Percentiles rank a stretch among this genome's conserved stretches.
These are phyloP conservation scores for Phasia obesa DNA, from an alignment of 2,888 invertebrate species.

Conservation along the genomic window DNA sequence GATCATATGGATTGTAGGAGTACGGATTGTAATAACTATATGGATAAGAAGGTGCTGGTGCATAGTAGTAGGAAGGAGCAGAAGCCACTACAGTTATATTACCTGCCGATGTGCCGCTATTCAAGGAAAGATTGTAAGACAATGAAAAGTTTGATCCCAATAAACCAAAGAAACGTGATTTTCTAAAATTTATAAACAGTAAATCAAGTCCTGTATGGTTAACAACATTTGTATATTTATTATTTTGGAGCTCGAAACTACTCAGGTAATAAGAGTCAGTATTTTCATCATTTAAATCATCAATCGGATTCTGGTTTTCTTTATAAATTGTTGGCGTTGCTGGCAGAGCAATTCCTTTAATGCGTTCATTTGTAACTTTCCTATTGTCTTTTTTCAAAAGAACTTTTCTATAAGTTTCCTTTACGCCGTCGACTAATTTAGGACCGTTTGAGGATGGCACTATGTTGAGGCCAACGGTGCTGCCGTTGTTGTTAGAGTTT, in stretches of 20 bases:
- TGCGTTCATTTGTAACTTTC: no score
- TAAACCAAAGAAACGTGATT: slow-evolving; percentile 57
- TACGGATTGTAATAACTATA: slow-evolving; percentile 42
- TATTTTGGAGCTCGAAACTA: no score
- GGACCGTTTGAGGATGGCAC: neutral
- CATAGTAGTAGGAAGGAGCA: slow-evolving; percentile 53
- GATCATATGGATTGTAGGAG: slow-evolving; percentile 35
- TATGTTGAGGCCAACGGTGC: slow-evolving; percentile 7
- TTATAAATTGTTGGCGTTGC: slow-evolving; percentile 1
- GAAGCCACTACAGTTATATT: slow-evolving; percentile 54
- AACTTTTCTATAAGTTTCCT: neutral
- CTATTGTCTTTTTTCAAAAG: neutral
- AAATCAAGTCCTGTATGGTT: neutral
- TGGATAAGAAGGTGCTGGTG: slow-evolving; percentile 42
- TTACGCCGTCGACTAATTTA: no score
- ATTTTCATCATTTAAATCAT: neutral
- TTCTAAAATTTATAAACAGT: slow-evolving; percentile 13
- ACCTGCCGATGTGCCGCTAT: slow-evolving; percentile 36
- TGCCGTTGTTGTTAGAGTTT: slow-evolving; percentile 4
- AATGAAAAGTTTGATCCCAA: slow-evolving; percentile 62
- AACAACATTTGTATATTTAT: no score
- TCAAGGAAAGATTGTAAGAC: slow-evolving; percentile 55
- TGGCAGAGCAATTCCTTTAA: slow-evolving; percentile 16
- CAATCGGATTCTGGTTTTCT: neutral
- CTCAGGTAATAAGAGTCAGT: neutral